These are phyloP conservation scores for Leptopilina myrica DNA, from an alignment of 2,888 invertebrate genomes.

Conservation along the genomic window DNA sequence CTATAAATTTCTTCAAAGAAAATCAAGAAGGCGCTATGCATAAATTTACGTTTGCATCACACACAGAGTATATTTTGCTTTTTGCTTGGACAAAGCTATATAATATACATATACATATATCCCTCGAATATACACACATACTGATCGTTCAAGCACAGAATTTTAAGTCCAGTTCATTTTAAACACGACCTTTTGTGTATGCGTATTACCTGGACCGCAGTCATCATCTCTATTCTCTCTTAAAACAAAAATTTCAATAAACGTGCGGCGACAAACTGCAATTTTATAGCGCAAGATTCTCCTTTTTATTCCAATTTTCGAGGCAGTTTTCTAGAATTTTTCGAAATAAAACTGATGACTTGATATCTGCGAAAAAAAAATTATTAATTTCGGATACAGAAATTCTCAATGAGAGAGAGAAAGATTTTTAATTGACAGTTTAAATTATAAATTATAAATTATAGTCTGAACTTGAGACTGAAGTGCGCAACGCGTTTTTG, in stretches of 20 bases:
- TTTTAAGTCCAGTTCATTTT: constrained; percentile 38
- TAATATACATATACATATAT: neutral
- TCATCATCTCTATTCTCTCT: neutral
- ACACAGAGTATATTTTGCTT: neutral
- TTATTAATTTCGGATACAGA: no score
- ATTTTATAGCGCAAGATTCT: no score
- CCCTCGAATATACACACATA: constrained; percentile 2
- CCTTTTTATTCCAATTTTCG: no score
- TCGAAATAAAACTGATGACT: no score
- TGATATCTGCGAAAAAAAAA: no score
- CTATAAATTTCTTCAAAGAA: constrained; percentile 41
- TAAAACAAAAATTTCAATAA: constrained; percentile 24
- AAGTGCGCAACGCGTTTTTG: no score
- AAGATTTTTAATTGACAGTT: no score
- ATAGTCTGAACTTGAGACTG: no score
- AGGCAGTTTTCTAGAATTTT: no score
- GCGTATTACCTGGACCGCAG: constrained; percentile 24
- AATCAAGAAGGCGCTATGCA: constrained; percentile 41
- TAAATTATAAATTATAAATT: no score
- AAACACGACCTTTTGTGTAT: constrained; percentile 29
- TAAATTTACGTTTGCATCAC: constrained; percentile 38
- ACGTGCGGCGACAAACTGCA: neutral
- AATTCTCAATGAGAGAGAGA: no score
- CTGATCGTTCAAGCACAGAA: constrained; percentile 26
- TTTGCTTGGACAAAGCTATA: constrained; percentile 33